phyloP scores from a whole-genome alignment of 2,113 vertebrate genomes.

The Falcunculus frontatus region DNA sequence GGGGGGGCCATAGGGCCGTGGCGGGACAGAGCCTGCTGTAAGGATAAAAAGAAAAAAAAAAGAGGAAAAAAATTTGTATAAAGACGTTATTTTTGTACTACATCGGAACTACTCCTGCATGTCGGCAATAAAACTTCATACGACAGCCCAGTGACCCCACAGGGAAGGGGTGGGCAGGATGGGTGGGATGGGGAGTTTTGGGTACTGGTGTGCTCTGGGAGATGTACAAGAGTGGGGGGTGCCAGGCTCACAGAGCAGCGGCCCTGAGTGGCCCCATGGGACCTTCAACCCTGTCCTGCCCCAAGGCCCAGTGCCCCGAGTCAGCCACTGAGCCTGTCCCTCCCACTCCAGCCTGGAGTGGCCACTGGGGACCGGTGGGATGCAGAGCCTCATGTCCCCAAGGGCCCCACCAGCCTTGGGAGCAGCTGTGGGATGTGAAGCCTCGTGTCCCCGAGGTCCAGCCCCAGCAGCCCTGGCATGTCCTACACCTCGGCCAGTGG shows the following conservation, averaged over 20 bases:
- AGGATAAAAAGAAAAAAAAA: conserved; percentile 66
- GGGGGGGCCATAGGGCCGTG: conserved; percentile 50
- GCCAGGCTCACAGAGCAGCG: background rate
- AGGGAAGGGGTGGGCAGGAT: background rate
- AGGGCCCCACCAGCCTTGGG: too few relatives aligned
- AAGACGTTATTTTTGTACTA: conserved; percentile 99
- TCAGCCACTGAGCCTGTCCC: background rate
- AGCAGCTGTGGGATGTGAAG: background rate
- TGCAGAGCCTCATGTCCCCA: background rate
- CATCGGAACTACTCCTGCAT: conserved; percentile 95
- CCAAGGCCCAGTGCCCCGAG: background rate
- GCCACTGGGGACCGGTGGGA: background rate
- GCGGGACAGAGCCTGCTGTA: conserved; percentile 82
- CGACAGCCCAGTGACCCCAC: conserved; percentile 48
- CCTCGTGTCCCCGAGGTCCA: too few relatives aligned
- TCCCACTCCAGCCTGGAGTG: background rate
- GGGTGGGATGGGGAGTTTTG: background rate
- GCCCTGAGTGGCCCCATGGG: background rate
- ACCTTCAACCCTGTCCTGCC: background rate
- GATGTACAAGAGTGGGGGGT: background rate
- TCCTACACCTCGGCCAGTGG: background rate
- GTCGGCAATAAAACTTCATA: conserved; percentile 93
- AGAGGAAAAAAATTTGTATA: conserved; percentile 87
- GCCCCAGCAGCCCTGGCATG: fast-evolving
- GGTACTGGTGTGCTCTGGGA: background rate